Evolutionary conservation across 2,113 vertebrate species (phyloP).

Genomic region (Synodontis membranacea): DNA sequence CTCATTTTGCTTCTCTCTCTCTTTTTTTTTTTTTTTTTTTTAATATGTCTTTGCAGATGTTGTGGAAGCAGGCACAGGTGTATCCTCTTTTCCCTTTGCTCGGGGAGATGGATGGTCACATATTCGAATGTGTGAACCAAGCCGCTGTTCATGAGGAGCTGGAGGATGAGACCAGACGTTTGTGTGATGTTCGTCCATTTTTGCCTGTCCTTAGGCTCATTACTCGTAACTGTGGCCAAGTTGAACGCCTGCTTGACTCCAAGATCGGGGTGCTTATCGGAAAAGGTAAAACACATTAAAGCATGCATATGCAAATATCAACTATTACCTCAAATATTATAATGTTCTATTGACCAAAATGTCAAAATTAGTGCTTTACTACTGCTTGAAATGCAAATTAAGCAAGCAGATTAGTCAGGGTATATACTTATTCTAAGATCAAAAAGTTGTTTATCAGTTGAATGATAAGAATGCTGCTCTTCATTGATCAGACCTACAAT

Average conservation of each 20-base stretch:
- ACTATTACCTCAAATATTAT: not conserved
- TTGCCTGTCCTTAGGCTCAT: slow-evolving; percentile 93
- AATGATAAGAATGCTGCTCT: not conserved
- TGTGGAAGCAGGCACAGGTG: slow-evolving; percentile 93
- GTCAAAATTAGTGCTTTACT: not conserved
- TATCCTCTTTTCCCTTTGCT: slow-evolving; percentile 91
- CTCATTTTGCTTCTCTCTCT: not conserved
- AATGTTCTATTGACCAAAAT: not conserved
- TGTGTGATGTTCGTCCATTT: slow-evolving; percentile 94
- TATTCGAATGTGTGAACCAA: slow-evolving; percentile 98
- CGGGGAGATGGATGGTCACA: slow-evolving; percentile 92
- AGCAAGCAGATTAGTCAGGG: not conserved
- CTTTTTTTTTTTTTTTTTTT: no score
- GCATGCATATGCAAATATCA: slow-evolving; percentile 3
- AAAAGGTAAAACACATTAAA: slow-evolving; percentile 82
- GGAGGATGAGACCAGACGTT: slow-evolving; percentile 90
- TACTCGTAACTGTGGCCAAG: slow-evolving; percentile 88
- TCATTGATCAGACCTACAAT: not conserved
- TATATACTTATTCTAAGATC: not conserved
- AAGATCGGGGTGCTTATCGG: slow-evolving; percentile 96
- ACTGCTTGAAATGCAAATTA: not conserved
- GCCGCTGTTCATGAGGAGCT: slow-evolving; percentile 94
- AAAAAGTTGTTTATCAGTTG: not conserved
- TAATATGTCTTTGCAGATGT: slow-evolving; percentile 72
- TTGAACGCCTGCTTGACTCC: slow-evolving; percentile 89